Conservation (phyloP, 2,797 vertebrate species). For the Heliangelus exortis region DNA sequence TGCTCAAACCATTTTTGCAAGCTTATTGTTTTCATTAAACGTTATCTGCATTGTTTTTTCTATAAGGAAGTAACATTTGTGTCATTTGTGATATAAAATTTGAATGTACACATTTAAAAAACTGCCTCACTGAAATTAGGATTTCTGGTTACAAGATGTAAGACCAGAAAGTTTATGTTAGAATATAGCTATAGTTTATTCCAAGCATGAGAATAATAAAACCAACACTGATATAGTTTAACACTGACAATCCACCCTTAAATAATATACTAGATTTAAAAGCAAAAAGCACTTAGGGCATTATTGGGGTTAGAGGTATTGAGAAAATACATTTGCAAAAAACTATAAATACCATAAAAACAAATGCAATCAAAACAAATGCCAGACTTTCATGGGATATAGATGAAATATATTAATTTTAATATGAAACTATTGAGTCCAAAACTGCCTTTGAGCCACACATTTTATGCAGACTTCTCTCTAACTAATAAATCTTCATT, state of each 20-base stretch:
- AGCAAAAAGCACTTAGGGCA: conserved; percentile 28
- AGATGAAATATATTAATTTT: conserved; percentile 53
- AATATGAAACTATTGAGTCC: conserved; percentile 9
- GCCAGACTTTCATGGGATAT: not conserved
- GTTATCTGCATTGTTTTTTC: not conserved
- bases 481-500: conserved; percentile 18
- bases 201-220: conserved; percentile 1
- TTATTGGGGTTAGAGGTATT: not conserved
- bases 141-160: not conserved
- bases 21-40: not conserved
- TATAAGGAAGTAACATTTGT: not conserved
- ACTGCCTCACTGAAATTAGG: not conserved
- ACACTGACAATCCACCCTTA: not conserved
- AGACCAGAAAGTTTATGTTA: not conserved
- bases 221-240: not conserved
- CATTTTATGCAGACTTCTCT: conserved; percentile 18
- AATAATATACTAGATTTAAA: not conserved
- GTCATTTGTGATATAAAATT: not conserved
- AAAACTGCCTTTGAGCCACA: conserved; percentile 33
- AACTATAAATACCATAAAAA: not conserved
- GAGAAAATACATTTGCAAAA: conserved; percentile 24
- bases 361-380: conserved; percentile 25
- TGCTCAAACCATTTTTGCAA: not conserved
- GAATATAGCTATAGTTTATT: not conserved
- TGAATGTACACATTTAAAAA: not conserved